Percentiles rank a stretch among this genome's conserved stretches.
Conservation (phyloP, 2,888 invertebrate species). For the Prionchulus punctatus region DNA sequence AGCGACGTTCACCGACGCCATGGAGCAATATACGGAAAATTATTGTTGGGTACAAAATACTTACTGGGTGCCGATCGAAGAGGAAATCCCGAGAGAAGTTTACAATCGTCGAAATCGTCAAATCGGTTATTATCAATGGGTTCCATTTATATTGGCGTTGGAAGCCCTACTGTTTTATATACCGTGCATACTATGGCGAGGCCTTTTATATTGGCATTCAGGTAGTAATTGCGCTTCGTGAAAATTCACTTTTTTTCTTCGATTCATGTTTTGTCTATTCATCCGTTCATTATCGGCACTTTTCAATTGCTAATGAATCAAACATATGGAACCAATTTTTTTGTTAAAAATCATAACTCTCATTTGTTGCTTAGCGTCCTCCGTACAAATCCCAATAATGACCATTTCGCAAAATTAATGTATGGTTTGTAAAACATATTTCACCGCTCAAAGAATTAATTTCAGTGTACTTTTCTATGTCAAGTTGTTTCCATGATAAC, state of each 20-base stretch:
- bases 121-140: conserved; percentile 30
- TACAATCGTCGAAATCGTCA: conserved; percentile 30
- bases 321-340: too few species aligned
- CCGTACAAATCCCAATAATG: too few species aligned
- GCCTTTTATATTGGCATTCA: conserved; percentile 31
- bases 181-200: conserved; percentile 31
- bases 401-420: too few species aligned
- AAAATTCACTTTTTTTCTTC: not conserved
- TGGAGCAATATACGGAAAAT: conserved; percentile 33
- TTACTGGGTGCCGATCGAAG: conserved; percentile 27
- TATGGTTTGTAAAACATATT: too few species aligned
- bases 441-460: too few species aligned
- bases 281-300: too few species aligned
- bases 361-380: too few species aligned
- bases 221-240: conserved; percentile 15
- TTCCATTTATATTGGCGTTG: conserved; percentile 31
- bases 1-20: conserved; percentile 32
- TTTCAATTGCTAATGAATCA: too few species aligned
- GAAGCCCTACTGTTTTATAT: conserved; percentile 31
- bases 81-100: conserved; percentile 30
- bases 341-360: too few species aligned
- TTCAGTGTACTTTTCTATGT: too few species aligned
- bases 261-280: too few species aligned
- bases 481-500: too few species aligned
- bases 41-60: conserved; percentile 26